Percentiles rank a stretch among this genome's conserved stretches.
These are phyloP conservation scores for Micoletzkya japonica DNA, from an alignment of 2,888 invertebrate genomes.

Conservation along the genomic window DNA sequence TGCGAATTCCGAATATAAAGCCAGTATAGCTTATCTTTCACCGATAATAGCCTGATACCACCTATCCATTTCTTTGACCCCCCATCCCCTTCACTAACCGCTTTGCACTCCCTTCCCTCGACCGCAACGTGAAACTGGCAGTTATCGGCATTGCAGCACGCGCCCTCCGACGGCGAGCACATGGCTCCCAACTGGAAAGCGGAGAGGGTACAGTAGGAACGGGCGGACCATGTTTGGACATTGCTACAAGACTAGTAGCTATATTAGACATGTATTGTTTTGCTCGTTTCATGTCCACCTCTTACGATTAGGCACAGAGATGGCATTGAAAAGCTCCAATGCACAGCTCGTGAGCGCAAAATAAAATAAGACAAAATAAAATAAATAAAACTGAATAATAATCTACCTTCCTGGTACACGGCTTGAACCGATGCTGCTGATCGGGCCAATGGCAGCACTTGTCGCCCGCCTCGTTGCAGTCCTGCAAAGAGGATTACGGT, in stretches of 20 bases:
- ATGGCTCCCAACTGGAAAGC: conserved; percentile 38
- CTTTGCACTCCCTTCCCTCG: conserved; percentile 68
- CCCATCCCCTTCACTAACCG: conserved; percentile 29
- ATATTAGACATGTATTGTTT: no score
- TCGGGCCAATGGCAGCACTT: conserved; percentile 74
- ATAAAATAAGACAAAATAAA: conserved; percentile 1
- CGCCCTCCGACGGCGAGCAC: conserved; percentile 85
- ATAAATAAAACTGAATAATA: conserved; percentile 58
- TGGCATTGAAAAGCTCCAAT: no score
- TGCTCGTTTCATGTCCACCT: no score
- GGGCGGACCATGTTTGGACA: no score
- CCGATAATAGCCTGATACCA: neutral
- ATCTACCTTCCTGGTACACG: conserved; percentile 76
- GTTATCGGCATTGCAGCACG: conserved; percentile 86
- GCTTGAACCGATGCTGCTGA: conserved; percentile 32
- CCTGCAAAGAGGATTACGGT: conserved; percentile 72
- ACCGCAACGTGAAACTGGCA: conserved; percentile 69
- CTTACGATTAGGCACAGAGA: no score
- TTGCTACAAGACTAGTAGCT: no score
- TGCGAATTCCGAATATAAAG: no score
- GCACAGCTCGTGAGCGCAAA: no score
- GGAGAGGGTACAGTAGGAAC: neutral
- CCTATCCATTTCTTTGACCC: neutral
- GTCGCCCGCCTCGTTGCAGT: conserved; percentile 74
- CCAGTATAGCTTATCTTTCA: no score